phyloP scores from a whole-genome alignment of 2,797 vertebrate genomes.

The Esox lucius region DNA sequence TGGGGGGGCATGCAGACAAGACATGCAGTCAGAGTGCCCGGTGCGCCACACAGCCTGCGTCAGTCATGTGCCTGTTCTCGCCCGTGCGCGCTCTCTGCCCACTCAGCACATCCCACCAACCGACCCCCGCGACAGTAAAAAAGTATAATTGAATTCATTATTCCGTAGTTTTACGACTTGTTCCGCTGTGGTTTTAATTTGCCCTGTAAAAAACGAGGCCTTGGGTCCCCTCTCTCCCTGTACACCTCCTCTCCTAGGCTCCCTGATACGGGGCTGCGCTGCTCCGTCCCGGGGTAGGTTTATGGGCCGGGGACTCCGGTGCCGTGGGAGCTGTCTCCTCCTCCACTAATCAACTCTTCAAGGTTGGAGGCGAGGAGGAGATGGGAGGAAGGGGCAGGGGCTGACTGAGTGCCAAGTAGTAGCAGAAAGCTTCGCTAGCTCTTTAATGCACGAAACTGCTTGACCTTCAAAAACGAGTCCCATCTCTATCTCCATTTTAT shows the following conservation, averaged over 20 bases:
- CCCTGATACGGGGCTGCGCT: constrained; percentile 47
- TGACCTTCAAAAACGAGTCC: constrained; percentile 69
- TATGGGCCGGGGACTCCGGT: constrained; percentile 64
- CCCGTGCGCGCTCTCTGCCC: constrained; percentile 59
- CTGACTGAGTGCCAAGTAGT: constrained; percentile 52
- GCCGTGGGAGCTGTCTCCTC: constrained; percentile 70
- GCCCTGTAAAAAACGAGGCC: constrained; percentile 76
- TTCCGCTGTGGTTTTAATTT: constrained; percentile 79
- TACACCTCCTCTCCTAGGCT: constrained; percentile 59
- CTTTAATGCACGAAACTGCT: constrained; percentile 64
- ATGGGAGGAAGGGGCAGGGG: neutral
- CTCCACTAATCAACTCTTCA: constrained; percentile 74
- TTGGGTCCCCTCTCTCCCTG: constrained; percentile 58
- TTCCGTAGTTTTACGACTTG: constrained; percentile 80
- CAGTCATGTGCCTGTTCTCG: constrained; percentile 35
- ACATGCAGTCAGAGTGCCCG: constrained; percentile 63
- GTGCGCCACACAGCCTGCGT: constrained; percentile 52
- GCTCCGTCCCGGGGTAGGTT: constrained; percentile 59
- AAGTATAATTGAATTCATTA: constrained; percentile 83
- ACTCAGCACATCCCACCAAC: constrained; percentile 75
- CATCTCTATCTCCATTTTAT: constrained; percentile 56
- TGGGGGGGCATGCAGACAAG: constrained; percentile 62
- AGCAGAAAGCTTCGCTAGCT: constrained; percentile 45
- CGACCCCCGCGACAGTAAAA: constrained; percentile 75
- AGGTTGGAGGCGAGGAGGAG: constrained; percentile 65